Base-by-base conservation (phyloP, 2,113 vertebrate genomes). In the Phaethon lepturus region DNA sequence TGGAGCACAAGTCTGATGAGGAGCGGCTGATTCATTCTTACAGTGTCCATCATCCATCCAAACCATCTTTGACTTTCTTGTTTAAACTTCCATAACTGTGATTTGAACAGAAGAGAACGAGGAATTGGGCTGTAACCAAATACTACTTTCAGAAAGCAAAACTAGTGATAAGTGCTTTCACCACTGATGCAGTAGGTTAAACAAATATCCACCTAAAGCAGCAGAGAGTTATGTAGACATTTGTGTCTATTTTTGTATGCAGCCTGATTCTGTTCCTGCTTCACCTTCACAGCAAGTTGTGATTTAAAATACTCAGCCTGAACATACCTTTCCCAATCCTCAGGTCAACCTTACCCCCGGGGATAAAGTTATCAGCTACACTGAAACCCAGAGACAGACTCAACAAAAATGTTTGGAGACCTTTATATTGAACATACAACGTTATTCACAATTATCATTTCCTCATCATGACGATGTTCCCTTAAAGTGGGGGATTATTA, bases 21-120 rank as follows among this genome's bases (percentile, higher is more conserved):
- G n/a, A n/a, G n/a, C n/a, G n/a, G n/a, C n/a, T n/a, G n/a, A 81
- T 59, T 86, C 11, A 31, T 2, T 55, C 17, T 67, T 67, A 23
- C 9, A 45, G 29, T 5, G 11, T 12, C 59, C 72, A 26, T 69
- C 0, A 0, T 52, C 78, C 42, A 58, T 4, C 24, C 29, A 72
- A 85, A 42, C 8, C 35, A 72, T 35, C 17, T 76, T 13, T 80
- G 38, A 44, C 31, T 93, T 88, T 26, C 17, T 35, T 76, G 31
- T 53, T 95, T 83, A 71, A 73, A 69, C 11, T 59, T 35, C 3
- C 4, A 22, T 15, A 86, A 38, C 8, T 73, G 20, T 31, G 25
- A 5, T 69, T 59, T n/a, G 24, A 79, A 58, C 11, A 45, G 17
- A 33, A 38, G 24, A 64, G 56, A 87, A 52, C 1, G 13, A 47